Percentiles rank a stretch among this genome's conserved stretches.
Evolutionary conservation across 2,888 invertebrate species (phyloP).

Genomic region (Leptarthrus brevirostris): DNA sequence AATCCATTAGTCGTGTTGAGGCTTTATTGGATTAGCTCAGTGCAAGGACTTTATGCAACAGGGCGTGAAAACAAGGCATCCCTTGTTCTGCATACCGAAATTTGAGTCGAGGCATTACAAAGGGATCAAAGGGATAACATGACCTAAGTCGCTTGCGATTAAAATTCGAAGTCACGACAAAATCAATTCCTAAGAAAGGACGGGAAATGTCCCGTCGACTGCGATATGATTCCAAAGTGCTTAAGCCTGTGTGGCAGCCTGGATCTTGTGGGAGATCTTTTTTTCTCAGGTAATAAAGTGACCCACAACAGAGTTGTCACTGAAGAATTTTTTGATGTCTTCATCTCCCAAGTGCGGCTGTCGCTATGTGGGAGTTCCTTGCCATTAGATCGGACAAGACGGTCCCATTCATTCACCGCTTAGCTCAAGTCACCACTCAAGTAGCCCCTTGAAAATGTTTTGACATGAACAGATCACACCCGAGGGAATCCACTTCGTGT

Average conservation of each 20-base stretch:
- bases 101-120: slow-evolving; percentile 49
- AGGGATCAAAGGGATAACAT: slow-evolving; percentile 51
- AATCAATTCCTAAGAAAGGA: slow-evolving; percentile 35
- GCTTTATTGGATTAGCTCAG: slow-evolving; percentile 9
- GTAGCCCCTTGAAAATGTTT: slow-evolving; percentile 47
- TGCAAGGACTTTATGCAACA: slow-evolving; percentile 15
- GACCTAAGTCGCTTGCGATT: slow-evolving; percentile 39
- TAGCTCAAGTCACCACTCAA: slow-evolving; percentile 41
- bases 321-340: slow-evolving; percentile 53
- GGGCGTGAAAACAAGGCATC: background rate
- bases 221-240: background rate
- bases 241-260: slow-evolving; percentile 28
- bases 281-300: slow-evolving; percentile 26
- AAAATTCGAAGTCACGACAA: slow-evolving; percentile 53
- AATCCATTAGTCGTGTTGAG: background rate
- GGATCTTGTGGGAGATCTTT: slow-evolving; percentile 23
- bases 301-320: slow-evolving; percentile 53
- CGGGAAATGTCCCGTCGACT: background rate
- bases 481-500: slow-evolving; percentile 38
- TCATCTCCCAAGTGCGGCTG: slow-evolving; percentile 39
- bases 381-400: slow-evolving; percentile 4
- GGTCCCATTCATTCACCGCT: slow-evolving; percentile 36
- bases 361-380: slow-evolving; percentile 52
- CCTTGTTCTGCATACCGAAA: slow-evolving; percentile 21
- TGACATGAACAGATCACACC: slow-evolving; percentile 53